phyloP scores from a whole-genome alignment of 2,113 vertebrate species.

The Alectura lathami region DNA sequence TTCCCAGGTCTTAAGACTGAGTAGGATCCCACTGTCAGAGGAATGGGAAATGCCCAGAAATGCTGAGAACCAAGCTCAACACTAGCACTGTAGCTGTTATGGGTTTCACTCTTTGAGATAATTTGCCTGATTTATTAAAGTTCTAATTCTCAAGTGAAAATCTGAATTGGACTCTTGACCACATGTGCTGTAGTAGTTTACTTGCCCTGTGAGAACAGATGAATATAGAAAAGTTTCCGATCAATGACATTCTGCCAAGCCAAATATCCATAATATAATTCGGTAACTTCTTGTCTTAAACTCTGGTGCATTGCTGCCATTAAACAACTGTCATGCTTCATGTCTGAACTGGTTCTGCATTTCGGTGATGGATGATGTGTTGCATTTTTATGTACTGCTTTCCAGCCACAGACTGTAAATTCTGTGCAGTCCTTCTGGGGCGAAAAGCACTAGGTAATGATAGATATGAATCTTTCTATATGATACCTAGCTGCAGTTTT shows the following conservation, averaged over 20 bases:
- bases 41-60: not conserved
- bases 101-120: not conserved
- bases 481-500: not conserved
- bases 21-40: not conserved
- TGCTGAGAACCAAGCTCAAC: not conserved
- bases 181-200: not conserved
- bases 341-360: not conserved
- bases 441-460: not conserved
- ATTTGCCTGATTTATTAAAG: not conserved
- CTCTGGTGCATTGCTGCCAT: not conserved
- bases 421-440: not conserved
- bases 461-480: not conserved
- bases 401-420: not conserved
- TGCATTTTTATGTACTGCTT: not conserved
- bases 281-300: not conserved
- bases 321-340: not conserved
- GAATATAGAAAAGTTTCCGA: not conserved
- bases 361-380: not conserved
- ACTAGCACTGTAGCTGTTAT: accelerated
- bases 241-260: not conserved
- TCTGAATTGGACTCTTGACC: not conserved
- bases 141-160: not conserved
- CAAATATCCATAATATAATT: not conserved
- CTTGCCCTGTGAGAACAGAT: not conserved
- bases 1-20: not conserved